Evolutionary conservation across 1,140 invertebrate genomes (phyloP).

Genomic region (Micrasema minimum): DNA sequence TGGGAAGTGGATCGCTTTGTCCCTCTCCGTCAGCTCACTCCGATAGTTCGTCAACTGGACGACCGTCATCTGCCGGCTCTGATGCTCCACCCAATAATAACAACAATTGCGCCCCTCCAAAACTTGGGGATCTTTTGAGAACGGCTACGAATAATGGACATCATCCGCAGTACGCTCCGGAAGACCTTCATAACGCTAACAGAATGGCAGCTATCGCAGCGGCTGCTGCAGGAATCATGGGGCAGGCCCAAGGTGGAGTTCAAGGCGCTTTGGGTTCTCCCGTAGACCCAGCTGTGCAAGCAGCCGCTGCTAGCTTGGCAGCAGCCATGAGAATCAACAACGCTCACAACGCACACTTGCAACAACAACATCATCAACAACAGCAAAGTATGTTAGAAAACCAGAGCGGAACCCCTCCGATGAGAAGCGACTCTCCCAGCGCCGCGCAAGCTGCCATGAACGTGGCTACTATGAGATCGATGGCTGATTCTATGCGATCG

Average conservation of each 20-base stretch:
- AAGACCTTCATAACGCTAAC: constrained; percentile 76
- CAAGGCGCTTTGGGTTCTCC: constrained; percentile 57
- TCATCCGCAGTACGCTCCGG: constrained; percentile 75
- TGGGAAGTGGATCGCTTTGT: constrained; percentile 71
- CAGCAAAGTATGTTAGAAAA: constrained; percentile 64
- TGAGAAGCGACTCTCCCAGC: constrained; percentile 60
- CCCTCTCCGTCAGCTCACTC: constrained; percentile 85
- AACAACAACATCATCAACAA: constrained; percentile 69
- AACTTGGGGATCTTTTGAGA: constrained; percentile 75
- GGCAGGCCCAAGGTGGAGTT: constrained; percentile 68
- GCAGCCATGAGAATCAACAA: constrained; percentile 79
- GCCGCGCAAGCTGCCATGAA: constrained; percentile 60
- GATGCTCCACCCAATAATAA: constrained; percentile 77
- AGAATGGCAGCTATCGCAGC: constrained; percentile 80
- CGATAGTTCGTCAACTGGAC: constrained; percentile 82
- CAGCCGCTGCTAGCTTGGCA: constrained; percentile 80
- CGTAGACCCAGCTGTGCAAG: constrained; percentile 70
- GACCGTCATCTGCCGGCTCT: constrained; percentile 81
- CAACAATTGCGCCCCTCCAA: constrained; percentile 79
- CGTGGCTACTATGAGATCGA: constrained; percentile 55
- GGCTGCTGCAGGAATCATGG: constrained; percentile 75
- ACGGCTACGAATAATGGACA: constrained; percentile 66
- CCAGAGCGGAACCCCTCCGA: constrained; percentile 56
- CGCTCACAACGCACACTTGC: constrained; percentile 58
- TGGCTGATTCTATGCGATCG: constrained; percentile 57